Conservation (phyloP, 2,113 vertebrate genomes). For the Lycocorax pyrrhopterus region DNA sequence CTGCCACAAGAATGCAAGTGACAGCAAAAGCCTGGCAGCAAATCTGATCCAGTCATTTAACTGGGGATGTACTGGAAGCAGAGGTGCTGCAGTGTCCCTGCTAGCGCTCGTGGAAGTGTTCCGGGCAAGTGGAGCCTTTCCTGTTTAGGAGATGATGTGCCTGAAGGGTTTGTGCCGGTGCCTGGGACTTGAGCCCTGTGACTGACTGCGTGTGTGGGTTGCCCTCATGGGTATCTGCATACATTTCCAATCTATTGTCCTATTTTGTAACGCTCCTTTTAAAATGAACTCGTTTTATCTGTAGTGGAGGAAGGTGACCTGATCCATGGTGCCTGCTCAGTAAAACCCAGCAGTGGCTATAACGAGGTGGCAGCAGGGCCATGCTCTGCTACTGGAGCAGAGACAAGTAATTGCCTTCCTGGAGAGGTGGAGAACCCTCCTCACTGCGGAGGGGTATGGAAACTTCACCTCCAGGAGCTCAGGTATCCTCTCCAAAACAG, state of each 20-base stretch:
- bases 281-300: neutral
- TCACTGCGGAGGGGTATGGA: neutral
- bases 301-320: neutral
- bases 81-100: neutral
- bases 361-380: accelerated
- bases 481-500: neutral
- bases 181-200: neutral
- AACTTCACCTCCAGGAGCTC: neutral
- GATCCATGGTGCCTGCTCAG: neutral
- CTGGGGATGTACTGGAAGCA: neutral
- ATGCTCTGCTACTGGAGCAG: neutral
- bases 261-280: neutral
- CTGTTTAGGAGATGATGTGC: neutral
- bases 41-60: neutral
- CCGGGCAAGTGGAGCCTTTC: neutral
- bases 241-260: neutral
- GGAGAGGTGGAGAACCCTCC: neutral
- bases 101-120: neutral
- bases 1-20: neutral
- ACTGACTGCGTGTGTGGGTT: neutral
- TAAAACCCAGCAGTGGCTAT: neutral
- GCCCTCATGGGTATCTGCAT: neutral
- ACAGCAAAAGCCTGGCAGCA: neutral
- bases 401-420: neutral
- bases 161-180: neutral